A percentile compares a stretch with the other conserved stretches of the same genome.
phyloP scores from a whole-genome alignment of 1,140 invertebrate species.

The Eriosoma lanigerum region DNA sequence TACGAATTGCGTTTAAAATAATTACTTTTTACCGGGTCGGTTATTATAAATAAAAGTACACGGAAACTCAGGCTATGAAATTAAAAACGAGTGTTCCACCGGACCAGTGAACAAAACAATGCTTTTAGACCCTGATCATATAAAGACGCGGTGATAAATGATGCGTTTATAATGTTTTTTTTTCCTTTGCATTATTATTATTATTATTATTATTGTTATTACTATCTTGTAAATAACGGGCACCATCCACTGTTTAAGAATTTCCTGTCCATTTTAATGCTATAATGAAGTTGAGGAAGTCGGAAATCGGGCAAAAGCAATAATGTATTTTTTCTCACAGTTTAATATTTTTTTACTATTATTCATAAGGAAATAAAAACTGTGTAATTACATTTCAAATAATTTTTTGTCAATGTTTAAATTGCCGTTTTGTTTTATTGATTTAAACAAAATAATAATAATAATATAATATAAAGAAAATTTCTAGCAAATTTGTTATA shows the following conservation, averaged over 20 bases:
- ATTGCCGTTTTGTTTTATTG: no score
- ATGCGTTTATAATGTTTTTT: slow-evolving; percentile 1
- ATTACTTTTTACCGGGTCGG: not conserved
- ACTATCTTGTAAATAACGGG: no score
- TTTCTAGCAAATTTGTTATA: no score
- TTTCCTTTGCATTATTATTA: slow-evolving; percentile 3
- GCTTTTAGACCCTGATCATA: slow-evolving; percentile 4
- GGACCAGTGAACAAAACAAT: slow-evolving; percentile 7
- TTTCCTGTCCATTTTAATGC: not conserved
- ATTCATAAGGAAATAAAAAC: no score
- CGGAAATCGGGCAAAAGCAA: not conserved
- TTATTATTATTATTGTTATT: no score
- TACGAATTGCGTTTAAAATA: not conserved
- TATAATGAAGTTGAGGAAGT: not conserved
- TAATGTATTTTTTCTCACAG: not conserved
- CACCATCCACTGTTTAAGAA: not conserved
- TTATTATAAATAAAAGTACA: not conserved
- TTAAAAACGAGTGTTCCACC: not conserved
- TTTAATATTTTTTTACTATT: no score
- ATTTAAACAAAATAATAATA: no score
- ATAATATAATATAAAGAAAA: no score
- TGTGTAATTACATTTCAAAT: no score
- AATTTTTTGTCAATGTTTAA: no score
- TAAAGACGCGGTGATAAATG: slow-evolving; percentile 10
- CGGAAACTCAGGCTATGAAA: not conserved